Conservation (phyloP, 2,797 vertebrate species). For the Chlorospingus semifuscus region DNA sequence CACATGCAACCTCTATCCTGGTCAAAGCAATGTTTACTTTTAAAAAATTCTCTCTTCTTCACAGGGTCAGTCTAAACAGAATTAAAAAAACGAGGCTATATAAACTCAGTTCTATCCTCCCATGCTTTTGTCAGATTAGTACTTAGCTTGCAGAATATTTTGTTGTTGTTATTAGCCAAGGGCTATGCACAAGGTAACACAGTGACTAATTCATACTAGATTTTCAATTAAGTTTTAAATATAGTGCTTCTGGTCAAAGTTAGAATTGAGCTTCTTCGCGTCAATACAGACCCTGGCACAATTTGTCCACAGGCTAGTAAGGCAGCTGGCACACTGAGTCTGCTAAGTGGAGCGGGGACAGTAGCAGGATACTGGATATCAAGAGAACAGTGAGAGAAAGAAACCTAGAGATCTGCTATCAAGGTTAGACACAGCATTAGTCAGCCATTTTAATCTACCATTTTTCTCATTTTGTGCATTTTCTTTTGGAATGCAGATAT, state of each 20-base stretch:
- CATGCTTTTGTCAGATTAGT: neutral
- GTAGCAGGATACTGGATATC: neutral
- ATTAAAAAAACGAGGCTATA: fast-evolving
- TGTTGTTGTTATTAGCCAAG: neutral
- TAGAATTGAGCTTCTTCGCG: neutral
- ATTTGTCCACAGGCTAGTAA: neutral
- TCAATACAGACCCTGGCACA: neutral
- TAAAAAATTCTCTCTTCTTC: neutral
- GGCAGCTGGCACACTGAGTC: neutral
- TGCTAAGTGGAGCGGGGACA: neutral
- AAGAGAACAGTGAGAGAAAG: neutral
- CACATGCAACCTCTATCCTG: neutral
- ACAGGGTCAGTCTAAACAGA: neutral
- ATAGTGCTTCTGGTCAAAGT: neutral
- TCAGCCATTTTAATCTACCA: neutral
- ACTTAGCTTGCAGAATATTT: neutral
- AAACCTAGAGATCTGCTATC: neutral
- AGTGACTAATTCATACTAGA: neutral
- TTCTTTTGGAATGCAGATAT: neutral
- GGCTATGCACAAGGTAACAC: neutral
- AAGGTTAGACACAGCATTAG: neutral
- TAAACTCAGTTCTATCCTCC: neutral
- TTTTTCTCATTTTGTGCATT: neutral
- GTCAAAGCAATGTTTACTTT: neutral
- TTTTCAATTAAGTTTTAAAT: neutral